Base-by-base conservation (phyloP, 30 jellyfish, hydroid and myxozoan species). In the Aurelia sp. region DNA sequence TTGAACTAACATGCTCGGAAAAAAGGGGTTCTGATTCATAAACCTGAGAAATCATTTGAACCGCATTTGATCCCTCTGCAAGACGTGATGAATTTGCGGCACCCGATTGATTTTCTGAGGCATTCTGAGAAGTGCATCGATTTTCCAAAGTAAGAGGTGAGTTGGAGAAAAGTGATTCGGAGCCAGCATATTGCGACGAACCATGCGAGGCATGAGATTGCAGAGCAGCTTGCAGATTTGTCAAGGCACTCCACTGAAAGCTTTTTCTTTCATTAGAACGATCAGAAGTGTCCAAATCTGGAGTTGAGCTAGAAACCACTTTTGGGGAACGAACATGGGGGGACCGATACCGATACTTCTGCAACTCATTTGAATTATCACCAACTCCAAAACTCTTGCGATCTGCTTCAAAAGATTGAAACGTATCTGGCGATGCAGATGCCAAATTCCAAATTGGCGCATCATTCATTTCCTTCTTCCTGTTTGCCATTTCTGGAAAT, bases 101-200 rank as follows among this genome's bases (percentile, higher is more conserved):
- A 10, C 55, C 16, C 55, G 15, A 44, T 9, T 44, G 55, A 44
- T 44, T 44, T 44, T 44, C 15, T 44, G 55, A 44, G 55, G 15
- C 16, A 44, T 44, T 44, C 55, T 44, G 15, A 0, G 55, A 44
- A 44, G 9, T 44, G 15, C 15, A 44, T 8, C 55, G 61, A 50
- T 19, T 55, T 30, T 62, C 87, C 11, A 53, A 69, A 4, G 87
- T 23, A 4, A 16, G 51, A 62, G 80, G 52, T 6, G 87, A 76
- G 47, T 61, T 41, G n/a, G 89, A 78, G 37, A 78, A 78, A 71
- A 78, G 22, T 21, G 79, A 62, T 31, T 64, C 81, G 1, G 89
- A 78, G 21, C 71, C 79, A 7, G 76, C 52, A 31, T 33, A 31
- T 15, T 44, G 69, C 4, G 73, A 50, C 11, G 62, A 60, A 31